Evolutionary conservation across 2,888 invertebrate species (phyloP).

Genomic region (Lasioglossum villosulum): DNA sequence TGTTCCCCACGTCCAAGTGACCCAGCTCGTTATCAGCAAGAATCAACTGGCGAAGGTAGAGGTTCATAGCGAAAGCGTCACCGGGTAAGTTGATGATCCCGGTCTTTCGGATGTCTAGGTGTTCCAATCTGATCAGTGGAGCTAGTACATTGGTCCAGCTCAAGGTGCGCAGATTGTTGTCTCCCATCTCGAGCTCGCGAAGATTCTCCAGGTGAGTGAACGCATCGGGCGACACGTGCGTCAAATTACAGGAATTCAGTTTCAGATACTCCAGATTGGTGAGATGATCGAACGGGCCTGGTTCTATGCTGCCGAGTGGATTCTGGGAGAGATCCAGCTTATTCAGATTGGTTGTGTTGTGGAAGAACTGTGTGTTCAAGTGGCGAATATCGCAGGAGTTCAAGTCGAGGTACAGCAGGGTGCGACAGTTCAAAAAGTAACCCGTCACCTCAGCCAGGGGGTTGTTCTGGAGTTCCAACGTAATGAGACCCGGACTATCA

Average conservation of each 20-base stretch:
- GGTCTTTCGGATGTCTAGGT: slow-evolving; percentile 88
- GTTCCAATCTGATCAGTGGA: slow-evolving; percentile 87
- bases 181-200: slow-evolving; percentile 88
- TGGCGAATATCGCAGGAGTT: slow-evolving; percentile 87
- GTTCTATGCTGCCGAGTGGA: slow-evolving; percentile 87
- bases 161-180: slow-evolving; percentile 86
- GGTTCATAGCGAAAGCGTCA: slow-evolving; percentile 88
- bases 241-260: slow-evolving; percentile 88
- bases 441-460: slow-evolving; percentile 88
- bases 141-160: slow-evolving; percentile 88
- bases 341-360: slow-evolving; percentile 88
- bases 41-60: slow-evolving; percentile 88
- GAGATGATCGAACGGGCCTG: slow-evolving; percentile 87
- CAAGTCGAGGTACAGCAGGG: slow-evolving; percentile 89
- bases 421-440: slow-evolving; percentile 88
- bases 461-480: slow-evolving; percentile 90
- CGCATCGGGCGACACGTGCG: slow-evolving; percentile 86
- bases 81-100: slow-evolving; percentile 87
- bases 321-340: slow-evolving; percentile 90
- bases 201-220: slow-evolving; percentile 87
- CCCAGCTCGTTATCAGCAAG: slow-evolving; percentile 89
- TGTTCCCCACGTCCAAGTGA: slow-evolving; percentile 88
- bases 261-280: slow-evolving; percentile 89
- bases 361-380: slow-evolving; percentile 88
- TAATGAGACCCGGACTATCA: slow-evolving; percentile 89